phyloP scores from a whole-genome alignment of 2,797 vertebrate genomes.

The Pteronotus mesoamericanus region DNA sequence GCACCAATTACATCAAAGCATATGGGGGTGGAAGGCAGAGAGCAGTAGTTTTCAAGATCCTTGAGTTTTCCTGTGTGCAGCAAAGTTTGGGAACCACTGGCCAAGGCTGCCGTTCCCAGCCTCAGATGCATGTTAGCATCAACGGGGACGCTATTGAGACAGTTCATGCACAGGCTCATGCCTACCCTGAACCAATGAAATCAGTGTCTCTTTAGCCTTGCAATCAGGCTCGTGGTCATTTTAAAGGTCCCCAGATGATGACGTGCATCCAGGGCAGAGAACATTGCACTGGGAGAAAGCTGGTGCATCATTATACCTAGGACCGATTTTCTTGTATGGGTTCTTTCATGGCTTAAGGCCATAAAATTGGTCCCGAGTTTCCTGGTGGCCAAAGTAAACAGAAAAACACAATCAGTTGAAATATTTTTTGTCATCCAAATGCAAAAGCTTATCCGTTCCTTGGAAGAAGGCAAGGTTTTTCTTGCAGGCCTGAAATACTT shows the following conservation, averaged over 20 bases:
- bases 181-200: not conserved
- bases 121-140: not conserved
- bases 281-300: not conserved
- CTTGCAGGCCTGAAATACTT: not conserved
- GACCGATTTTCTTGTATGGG: not conserved
- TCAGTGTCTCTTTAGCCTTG: not conserved
- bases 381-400: constrained; percentile 20
- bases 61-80: not conserved
- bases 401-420: not conserved
- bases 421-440: not conserved
- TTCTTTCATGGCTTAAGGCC: not conserved
- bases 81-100: not conserved
- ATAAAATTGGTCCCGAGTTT: constrained; percentile 4
- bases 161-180: no score
- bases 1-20: not conserved
- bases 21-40: not conserved
- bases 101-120: not conserved
- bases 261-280: not conserved
- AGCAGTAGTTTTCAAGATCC: not conserved
- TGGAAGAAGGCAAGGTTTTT: not conserved
- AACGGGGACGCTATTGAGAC: not conserved
- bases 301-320: not conserved
- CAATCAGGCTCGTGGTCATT: not conserved
- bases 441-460: not conserved
- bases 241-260: not conserved